These are phyloP conservation scores for Mustela lutreola DNA, from an alignment of 2,113 vertebrate species.

Conservation along the genomic window DNA sequence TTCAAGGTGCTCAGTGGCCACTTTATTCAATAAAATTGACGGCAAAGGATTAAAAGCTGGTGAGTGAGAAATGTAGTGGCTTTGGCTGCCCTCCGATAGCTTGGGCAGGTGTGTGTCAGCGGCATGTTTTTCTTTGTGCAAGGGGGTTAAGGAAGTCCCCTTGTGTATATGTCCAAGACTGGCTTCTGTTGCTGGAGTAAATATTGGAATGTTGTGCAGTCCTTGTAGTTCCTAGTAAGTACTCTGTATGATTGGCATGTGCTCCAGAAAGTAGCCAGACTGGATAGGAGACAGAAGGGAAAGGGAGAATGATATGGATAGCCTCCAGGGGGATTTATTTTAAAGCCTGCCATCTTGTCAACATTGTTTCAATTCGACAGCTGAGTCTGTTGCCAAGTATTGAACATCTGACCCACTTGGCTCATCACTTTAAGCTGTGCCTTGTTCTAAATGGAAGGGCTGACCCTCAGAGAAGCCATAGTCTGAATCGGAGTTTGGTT, in stretches of 20 bases:
- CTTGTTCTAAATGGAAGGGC: conserved; percentile 72
- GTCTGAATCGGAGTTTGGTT: conserved; percentile 65
- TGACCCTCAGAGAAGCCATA: conserved; percentile 68
- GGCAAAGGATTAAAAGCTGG: background rate
- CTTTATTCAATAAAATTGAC: background rate
- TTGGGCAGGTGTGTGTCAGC: background rate
- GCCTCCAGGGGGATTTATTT: conserved; percentile 54
- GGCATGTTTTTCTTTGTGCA: background rate
- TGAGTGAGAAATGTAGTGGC: background rate
- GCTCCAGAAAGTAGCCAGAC: background rate
- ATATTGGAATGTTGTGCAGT: background rate
- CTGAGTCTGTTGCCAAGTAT: conserved; percentile 53
- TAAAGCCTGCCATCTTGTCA: conserved; percentile 75
- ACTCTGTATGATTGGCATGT: background rate
- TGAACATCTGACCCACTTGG: conserved; percentile 74
- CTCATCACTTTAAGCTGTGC: conserved; percentile 57
- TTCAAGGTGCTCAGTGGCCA: background rate
- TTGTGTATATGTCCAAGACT: background rate
- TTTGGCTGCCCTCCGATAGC: background rate
- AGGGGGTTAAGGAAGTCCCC: background rate
- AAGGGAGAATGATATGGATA: background rate
- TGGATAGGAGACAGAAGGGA: conserved; percentile 56
- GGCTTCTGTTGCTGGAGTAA: background rate
- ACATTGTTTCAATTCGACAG: conserved; percentile 65
- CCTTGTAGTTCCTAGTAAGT: background rate